Percentiles rank a stretch among this genome's conserved stretches.
Evolutionary conservation across 2,797 vertebrate species (phyloP).

Genomic region (Sebastes flavidus): DNA sequence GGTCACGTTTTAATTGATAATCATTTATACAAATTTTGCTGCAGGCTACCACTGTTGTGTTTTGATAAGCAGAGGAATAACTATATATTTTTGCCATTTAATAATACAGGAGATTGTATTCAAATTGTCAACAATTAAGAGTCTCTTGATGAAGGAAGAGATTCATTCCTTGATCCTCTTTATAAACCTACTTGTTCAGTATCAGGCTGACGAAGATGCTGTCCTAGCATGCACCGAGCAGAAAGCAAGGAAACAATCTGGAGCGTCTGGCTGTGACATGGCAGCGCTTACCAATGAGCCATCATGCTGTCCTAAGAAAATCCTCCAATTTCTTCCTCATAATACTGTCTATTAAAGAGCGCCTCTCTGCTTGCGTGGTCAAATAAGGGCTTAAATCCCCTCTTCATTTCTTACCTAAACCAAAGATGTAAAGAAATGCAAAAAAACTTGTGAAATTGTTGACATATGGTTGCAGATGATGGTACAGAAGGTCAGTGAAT

Average conservation of each 20-base stretch:
- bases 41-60: background rate
- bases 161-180: slow-evolving; percentile 38
- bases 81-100: background rate
- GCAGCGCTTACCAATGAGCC: slow-evolving; percentile 50
- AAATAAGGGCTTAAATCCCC: background rate
- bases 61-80: background rate
- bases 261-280: slow-evolving; percentile 53
- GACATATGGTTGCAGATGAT: background rate
- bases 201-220: slow-evolving; percentile 43
- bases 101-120: background rate
- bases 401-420: background rate
- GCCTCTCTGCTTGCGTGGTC: background rate
- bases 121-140: background rate
- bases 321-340: slow-evolving; percentile 23
- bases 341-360: slow-evolving; percentile 14
- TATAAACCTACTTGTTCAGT: slow-evolving; percentile 30
- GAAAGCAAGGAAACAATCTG: slow-evolving; percentile 55
- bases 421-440: background rate
- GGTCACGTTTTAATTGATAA: background rate
- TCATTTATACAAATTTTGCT: background rate
- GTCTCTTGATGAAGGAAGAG: slow-evolving; percentile 11
- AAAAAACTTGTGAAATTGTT: background rate
- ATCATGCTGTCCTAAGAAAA: slow-evolving; percentile 51
- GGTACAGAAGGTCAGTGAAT: background rate
- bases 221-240: slow-evolving; percentile 52